phyloP scores from a whole-genome alignment of 2,888 invertebrate species.

The Helobdella robusta region DNA sequence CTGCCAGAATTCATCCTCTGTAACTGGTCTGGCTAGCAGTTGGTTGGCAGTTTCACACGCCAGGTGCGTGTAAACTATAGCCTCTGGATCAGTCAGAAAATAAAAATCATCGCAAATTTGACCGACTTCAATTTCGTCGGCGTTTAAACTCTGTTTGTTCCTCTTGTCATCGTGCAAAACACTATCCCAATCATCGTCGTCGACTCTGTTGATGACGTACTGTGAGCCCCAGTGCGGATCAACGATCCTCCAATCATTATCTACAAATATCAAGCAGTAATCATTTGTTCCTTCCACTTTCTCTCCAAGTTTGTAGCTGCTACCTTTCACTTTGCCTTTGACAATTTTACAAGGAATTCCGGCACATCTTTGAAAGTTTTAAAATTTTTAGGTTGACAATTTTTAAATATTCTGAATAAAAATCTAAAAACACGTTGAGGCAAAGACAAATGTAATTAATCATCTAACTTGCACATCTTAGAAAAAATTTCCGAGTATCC shows the following conservation, averaged over 20 bases:
- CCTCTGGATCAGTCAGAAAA: slow-evolving; percentile 40
- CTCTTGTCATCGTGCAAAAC: background rate
- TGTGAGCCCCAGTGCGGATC: slow-evolving; percentile 31
- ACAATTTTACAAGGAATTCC: slow-evolving; percentile 33
- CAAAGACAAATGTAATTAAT: background rate
- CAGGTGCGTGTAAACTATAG: slow-evolving; percentile 37
- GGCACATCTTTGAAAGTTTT: too few relatives aligned
- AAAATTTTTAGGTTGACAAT: too few relatives aligned
- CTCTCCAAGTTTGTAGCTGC: slow-evolving; percentile 34
- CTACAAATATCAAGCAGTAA: slow-evolving; percentile 37
- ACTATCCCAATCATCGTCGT: slow-evolving; percentile 1
- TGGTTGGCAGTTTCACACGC: slow-evolving; percentile 37
- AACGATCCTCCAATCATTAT: slow-evolving; percentile 36
- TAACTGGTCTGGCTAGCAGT: slow-evolving; percentile 36
- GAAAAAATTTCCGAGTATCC: slow-evolving; percentile 36
- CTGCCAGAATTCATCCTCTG: slow-evolving; percentile 31
- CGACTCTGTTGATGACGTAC: slow-evolving; percentile 35
- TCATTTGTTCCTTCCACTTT: slow-evolving; percentile 33
- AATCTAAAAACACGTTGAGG: background rate
- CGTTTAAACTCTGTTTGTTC: background rate
- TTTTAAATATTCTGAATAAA: too few relatives aligned
- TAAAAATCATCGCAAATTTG: slow-evolving; percentile 38
- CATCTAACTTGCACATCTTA: slow-evolving; percentile 37
- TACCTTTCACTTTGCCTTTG: slow-evolving; percentile 35
- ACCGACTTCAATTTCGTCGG: slow-evolving; percentile 20